Base-by-base conservation (phyloP, 1,140 invertebrate species). In the Leptoteleia sp. region DNA sequence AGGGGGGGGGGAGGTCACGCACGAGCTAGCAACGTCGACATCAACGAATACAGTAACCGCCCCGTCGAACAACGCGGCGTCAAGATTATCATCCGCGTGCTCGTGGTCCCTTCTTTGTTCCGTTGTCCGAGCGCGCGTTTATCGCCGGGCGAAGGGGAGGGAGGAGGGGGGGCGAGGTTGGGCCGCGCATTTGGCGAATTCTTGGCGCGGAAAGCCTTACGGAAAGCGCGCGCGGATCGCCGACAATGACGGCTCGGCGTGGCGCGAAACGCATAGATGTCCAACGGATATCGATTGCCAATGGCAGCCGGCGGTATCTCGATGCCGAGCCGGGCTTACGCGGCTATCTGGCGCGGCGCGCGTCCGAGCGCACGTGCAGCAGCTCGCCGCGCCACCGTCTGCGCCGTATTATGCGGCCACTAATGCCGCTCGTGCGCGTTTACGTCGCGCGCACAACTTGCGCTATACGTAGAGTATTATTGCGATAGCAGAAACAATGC, bases 401-500 rank as follows among this genome's bases (percentile, higher is more conserved):
- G 47, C 42, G 68, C 59, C 55, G 55, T 76, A 80, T 76, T 80
- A 76, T 80, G 78, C 67, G 78, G 57, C 64, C 71, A 76, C 77
- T 76, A 71, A 80, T 76, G 68, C 50, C 54, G 52, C 52, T 57
- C 59, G 54, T 76, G 55, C 76, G 72, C 71, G 67, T 80, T 68
- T 57, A 64, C 72, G 68, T 79, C 57, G 68, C 62, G 67, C 76
- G 73, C 61, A 78, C 76, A 70, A 71, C 73, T 70, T 71, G 61
- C 68, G 42, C 64, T 73, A 57, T 68, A 68, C 70, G 72, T 70
- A 72, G 79, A 73, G 70, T 71, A 81, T 81, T 81, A 78, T 79
- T 76, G 76, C 75, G 80, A 81, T 81, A 81, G 76, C 76, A 65
- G 80, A 76, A 81, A 81, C 80, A 79, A 81, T 81, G 76, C 80